Conservation (phyloP, 2,113 vertebrate genomes). For the Falcunculus frontatus region DNA sequence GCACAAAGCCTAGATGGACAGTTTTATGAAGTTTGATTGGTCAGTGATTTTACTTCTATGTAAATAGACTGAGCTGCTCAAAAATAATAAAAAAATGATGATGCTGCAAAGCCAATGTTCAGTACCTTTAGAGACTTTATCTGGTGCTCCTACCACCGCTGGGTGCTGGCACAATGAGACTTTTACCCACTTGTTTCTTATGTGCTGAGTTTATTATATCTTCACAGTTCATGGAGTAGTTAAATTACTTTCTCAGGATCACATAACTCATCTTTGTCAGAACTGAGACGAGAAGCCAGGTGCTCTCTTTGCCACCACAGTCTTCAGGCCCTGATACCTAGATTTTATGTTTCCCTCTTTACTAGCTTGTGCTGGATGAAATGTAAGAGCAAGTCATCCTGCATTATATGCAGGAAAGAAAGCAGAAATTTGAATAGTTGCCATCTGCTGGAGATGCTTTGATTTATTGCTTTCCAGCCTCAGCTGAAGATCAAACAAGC, state of each 20-base stretch:
- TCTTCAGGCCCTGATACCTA: not conserved
- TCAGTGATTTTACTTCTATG: not conserved
- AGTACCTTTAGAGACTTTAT: not conserved
- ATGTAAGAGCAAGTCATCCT: not conserved
- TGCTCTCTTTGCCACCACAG: not conserved
- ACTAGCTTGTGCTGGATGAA: not conserved
- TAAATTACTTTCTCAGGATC: not conserved
- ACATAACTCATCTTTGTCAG: slow-evolving; percentile 11
- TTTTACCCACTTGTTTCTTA: not conserved
- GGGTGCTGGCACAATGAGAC: not conserved
- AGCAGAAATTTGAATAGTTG: slow-evolving; percentile 8
- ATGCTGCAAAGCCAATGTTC: not conserved
- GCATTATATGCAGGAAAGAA: not conserved
- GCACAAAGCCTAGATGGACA: not conserved
- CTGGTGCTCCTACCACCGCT: not conserved
- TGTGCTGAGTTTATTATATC: not conserved
- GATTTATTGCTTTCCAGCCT: slow-evolving; percentile 29
- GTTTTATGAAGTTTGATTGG: not conserved
- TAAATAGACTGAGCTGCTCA: not conserved
- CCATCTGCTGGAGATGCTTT: slow-evolving; percentile 20
- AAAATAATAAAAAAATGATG: not conserved
- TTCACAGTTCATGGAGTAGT: not conserved
- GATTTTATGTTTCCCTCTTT: not conserved
- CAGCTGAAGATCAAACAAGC: slow-evolving; percentile 15
- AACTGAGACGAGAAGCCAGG: not conserved